phyloP scores from a whole-genome alignment of 2,888 invertebrate genomes.

The Neoitamus cyanurus region DNA sequence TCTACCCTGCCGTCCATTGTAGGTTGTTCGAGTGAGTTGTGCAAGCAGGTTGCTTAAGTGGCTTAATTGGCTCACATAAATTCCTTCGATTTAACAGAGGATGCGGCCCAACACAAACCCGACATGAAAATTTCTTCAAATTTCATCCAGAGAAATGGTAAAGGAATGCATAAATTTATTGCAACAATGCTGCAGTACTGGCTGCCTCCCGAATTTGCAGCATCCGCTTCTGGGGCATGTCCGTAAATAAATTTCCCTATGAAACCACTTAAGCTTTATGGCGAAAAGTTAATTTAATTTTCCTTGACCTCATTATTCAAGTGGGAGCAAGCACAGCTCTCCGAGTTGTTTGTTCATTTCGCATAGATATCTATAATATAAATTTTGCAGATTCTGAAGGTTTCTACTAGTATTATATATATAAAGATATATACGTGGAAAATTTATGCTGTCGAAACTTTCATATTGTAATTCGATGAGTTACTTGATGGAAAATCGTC shows the following conservation, averaged over 20 bases:
- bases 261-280: neutral
- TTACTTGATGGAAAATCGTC: neutral
- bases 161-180: neutral
- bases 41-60: neutral
- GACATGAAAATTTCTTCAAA: neutral
- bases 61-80: neutral
- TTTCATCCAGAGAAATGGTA: neutral
- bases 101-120: neutral
- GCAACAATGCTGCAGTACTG: neutral
- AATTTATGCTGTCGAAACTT: neutral
- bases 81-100: neutral
- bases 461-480: neutral
- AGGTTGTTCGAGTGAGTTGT: neutral
- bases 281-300: neutral
- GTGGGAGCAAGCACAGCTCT: neutral
- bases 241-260: neutral
- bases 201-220: neutral
- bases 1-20: neutral
- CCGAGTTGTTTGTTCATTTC: neutral
- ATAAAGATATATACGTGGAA: neutral
- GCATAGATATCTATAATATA: neutral
- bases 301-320: neutral
- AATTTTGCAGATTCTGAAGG: neutral
- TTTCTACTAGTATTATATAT: neutral
- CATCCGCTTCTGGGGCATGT: neutral